These are phyloP conservation scores for Epizoanthus illoricatus DNA, from an alignment of 92 coral and sea anemone species.

Conservation along the genomic window DNA sequence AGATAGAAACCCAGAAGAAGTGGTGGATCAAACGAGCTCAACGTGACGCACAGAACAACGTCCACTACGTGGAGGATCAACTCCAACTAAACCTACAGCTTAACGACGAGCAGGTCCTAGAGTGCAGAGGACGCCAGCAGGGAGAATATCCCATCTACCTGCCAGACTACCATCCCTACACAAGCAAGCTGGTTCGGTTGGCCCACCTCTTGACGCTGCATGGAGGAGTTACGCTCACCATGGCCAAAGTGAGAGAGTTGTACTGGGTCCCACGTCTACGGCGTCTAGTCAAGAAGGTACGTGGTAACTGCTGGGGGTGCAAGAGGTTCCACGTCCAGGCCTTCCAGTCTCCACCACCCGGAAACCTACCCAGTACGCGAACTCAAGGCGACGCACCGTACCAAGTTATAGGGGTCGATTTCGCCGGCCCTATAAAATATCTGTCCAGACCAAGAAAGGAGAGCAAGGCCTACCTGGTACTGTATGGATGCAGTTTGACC, in stretches of 20 bases:
- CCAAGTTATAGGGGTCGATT: background rate
- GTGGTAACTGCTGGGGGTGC: constrained; percentile 46
- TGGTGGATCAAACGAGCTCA: constrained; percentile 45
- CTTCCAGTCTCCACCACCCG: background rate
- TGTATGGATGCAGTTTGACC: constrained; percentile 43
- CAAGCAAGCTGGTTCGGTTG: constrained; percentile 43
- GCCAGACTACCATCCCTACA: constrained; percentile 42
- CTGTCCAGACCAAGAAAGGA: background rate
- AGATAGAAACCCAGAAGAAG: constrained; percentile 19
- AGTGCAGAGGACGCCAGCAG: constrained; percentile 43
- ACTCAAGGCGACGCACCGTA: background rate
- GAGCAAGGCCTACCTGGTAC: constrained; percentile 41
- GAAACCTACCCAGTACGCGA: background rate
- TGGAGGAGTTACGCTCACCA: constrained; percentile 52
- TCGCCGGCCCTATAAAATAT: background rate
- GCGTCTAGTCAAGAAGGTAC: constrained; percentile 26
- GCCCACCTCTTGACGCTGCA: constrained; percentile 45
- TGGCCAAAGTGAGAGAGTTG: constrained; percentile 44
- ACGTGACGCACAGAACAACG: constrained; percentile 16
- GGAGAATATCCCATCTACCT: constrained; percentile 44
- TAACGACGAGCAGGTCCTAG: constrained; percentile 35
- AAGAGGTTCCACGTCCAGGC: constrained; percentile 21
- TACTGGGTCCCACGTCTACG: constrained; percentile 47
- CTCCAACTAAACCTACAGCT: constrained; percentile 54
- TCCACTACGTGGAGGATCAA: constrained; percentile 20